Percentiles rank a stretch among this genome's conserved stretches.
Conservation (phyloP, 2,113 vertebrate species). For the Neogobius melanostomus region DNA sequence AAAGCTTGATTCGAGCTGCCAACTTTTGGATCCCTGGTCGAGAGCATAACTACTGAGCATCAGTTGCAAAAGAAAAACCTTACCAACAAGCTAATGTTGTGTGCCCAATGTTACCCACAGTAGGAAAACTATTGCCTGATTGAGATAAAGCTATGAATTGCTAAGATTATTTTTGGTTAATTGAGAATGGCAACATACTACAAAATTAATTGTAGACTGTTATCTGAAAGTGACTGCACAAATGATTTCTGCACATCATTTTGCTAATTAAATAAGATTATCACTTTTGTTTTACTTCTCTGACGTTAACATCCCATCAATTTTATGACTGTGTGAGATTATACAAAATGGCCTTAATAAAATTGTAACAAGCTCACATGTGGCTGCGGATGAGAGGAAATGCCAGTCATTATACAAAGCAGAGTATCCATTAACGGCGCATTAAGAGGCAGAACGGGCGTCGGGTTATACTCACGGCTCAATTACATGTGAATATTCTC, state of each 20-base stretch:
- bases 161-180: not conserved
- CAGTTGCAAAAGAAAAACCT: no score
- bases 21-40: no score
- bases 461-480: conserved; percentile 46
- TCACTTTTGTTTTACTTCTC: conserved; percentile 1
- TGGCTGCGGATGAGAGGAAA: conserved; percentile 47
- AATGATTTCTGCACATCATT: not conserved
- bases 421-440: conserved; percentile 51
- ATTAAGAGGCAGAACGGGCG: conserved; percentile 37
- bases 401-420: conserved; percentile 37
- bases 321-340: conserved; percentile 15
- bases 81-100: no score
- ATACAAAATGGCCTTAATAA: conserved; percentile 21
- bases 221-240: not conserved
- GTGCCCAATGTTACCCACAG: no score
- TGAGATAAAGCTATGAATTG: not conserved
- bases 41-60: no score
- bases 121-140: no score
- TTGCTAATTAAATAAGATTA: conserved; percentile 4
- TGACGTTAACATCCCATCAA: conserved; percentile 13
- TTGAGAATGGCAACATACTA: not conserved
- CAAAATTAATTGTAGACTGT: not conserved
- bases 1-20: no score
- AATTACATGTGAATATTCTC: conserved; percentile 66
- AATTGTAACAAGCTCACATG: conserved; percentile 33